These are phyloP conservation scores for Xylota segnis DNA, from an alignment of 2,888 invertebrate species.

Conservation along the genomic window DNA sequence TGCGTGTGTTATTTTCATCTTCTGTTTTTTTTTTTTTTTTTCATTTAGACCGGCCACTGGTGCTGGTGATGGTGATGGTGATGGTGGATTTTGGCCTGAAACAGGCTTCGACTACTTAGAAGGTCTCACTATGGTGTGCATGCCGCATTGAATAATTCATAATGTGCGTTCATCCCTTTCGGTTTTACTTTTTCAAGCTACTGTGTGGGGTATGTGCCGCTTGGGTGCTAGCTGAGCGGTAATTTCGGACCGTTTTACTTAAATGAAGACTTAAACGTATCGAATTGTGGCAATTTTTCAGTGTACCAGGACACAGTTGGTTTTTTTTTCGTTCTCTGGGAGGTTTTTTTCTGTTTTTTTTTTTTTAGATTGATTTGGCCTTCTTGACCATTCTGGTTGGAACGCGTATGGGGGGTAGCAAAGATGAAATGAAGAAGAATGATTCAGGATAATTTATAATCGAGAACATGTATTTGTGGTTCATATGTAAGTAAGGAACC, in stretches of 20 bases:
- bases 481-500: constrained; percentile 28
- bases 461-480: constrained; percentile 64
- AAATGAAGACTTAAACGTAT: constrained; percentile 77
- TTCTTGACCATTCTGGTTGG: constrained; percentile 59
- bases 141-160: constrained; percentile 77
- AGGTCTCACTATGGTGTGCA: constrained; percentile 70
- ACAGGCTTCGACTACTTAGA: constrained; percentile 62
- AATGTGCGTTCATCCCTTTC: constrained; percentile 77
- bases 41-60: constrained; percentile 41
- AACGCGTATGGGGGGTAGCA: constrained; percentile 11
- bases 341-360: constrained; percentile 38
- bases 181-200: constrained; percentile 52
- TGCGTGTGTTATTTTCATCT: constrained; percentile 69
- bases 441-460: constrained; percentile 74
- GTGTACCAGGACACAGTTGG: constrained; percentile 37
- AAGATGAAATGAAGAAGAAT: constrained; percentile 68
- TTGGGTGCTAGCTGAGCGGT: constrained; percentile 64
- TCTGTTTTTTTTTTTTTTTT: constrained; percentile 47
- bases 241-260: constrained; percentile 73
- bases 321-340: constrained; percentile 21
- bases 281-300: constrained; percentile 76
- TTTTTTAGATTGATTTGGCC: constrained; percentile 72
- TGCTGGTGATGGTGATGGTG: constrained; percentile 10
- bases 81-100: constrained; percentile 14
- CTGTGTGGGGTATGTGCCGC: constrained; percentile 28